A percentile compares a stretch with the other conserved stretches of the same genome.
Evolutionary conservation across 1,140 invertebrate species (phyloP).

Genomic region (Chrysoperla carnea): DNA sequence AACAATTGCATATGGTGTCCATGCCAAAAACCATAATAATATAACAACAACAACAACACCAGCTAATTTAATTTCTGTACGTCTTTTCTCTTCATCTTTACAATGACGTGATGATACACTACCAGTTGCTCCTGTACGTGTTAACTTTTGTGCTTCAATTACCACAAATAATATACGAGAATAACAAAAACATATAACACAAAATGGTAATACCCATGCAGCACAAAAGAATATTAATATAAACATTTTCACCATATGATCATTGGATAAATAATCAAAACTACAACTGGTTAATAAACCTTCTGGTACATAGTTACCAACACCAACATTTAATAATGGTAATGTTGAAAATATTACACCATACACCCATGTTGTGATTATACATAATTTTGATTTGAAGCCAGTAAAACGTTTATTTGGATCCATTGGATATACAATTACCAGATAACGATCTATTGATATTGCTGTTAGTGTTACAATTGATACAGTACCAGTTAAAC

Average conservation of each 20-base stretch:
- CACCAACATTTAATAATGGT: slow-evolving; percentile 45
- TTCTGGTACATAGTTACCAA: slow-evolving; percentile 57
- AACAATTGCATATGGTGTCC: slow-evolving; percentile 58
- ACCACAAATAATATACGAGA: slow-evolving; percentile 45
- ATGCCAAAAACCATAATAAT: slow-evolving; percentile 50
- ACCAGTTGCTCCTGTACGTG: slow-evolving; percentile 10
- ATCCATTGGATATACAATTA: slow-evolving; percentile 52
- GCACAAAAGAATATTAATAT: slow-evolving; percentile 48
- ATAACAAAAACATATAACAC: slow-evolving; percentile 51
- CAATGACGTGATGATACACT: slow-evolving; percentile 28
- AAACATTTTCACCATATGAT: slow-evolving; percentile 31
- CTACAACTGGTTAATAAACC: slow-evolving; percentile 64
- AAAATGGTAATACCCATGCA: slow-evolving; percentile 49
- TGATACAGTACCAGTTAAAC: slow-evolving; percentile 48
- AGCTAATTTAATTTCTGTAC: slow-evolving; percentile 45
- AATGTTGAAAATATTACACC: slow-evolving; percentile 42
- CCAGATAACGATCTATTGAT: slow-evolving; percentile 49
- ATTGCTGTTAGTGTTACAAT: slow-evolving; percentile 52
- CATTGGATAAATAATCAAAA: slow-evolving; percentile 55
- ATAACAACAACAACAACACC: slow-evolving; percentile 45
- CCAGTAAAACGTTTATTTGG: slow-evolving; percentile 36
- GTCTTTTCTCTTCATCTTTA: slow-evolving; percentile 41
- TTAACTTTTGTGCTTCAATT: slow-evolving; percentile 25
- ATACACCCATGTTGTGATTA: slow-evolving; percentile 53
- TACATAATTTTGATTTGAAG: slow-evolving; percentile 36